Evolutionary conservation across 2,113 vertebrate species (phyloP).

Genomic region (Rafetus swinhoei): DNA sequence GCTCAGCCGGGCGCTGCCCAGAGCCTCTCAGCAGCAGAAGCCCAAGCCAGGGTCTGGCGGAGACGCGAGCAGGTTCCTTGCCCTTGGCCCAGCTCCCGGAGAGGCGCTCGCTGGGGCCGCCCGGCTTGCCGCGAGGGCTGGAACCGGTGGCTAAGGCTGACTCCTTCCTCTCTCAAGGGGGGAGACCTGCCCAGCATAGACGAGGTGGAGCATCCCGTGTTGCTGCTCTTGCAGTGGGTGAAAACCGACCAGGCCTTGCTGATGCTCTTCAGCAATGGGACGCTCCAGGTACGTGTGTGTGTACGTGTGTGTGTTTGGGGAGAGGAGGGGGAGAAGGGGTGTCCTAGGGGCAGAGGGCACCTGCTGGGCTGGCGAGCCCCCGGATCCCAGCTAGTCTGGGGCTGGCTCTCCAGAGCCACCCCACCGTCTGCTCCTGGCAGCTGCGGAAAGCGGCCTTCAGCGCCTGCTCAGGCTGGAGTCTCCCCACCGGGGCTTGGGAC

Average conservation of each 20-base stretch:
- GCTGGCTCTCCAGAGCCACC: not conserved
- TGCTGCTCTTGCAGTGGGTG: constrained; percentile 95
- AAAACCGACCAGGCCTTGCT: constrained; percentile 96
- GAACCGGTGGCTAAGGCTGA: not conserved
- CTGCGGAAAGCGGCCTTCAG: not conserved
- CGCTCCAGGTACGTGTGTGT: constrained; percentile 87
- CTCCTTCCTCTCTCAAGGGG: constrained; percentile 79
- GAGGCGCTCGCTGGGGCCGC: too few species aligned
- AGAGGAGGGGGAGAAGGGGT: not conserved
- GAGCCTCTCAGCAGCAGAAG: not conserved
- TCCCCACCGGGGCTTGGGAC: not conserved
- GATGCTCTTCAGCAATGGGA: constrained; percentile 96
- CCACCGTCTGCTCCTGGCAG: too few species aligned
- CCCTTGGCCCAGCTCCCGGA: not conserved
- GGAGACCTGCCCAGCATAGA: constrained; percentile 89
- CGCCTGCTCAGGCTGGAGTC: not conserved
- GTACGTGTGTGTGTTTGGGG: too few species aligned
- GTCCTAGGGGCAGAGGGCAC: not conserved
- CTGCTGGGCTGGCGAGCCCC: not conserved
- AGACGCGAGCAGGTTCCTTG: not conserved
- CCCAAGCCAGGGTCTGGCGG: not conserved
- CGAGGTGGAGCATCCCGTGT: constrained; percentile 75
- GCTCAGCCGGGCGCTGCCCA: not conserved
- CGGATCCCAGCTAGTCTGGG: not conserved
- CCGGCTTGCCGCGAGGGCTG: not conserved